A percentile compares a stretch with the other conserved stretches of the same genome.
Conservation (phyloP, 2,113 vertebrate species). For the Galbula dea region DNA sequence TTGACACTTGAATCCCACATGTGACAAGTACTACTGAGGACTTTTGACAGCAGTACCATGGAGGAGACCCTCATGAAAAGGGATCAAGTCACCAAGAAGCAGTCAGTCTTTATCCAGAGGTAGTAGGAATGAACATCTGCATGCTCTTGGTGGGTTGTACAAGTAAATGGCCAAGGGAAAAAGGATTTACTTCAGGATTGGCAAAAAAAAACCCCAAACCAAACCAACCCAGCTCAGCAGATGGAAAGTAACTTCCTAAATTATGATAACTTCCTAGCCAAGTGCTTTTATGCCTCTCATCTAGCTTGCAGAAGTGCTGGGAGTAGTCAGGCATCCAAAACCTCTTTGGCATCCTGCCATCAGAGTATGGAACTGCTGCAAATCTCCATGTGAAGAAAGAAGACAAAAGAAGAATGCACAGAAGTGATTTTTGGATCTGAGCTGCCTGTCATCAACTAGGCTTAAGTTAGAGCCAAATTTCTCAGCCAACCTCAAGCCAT, state of each 20-base stretch:
- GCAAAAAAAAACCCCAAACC: too few species aligned
- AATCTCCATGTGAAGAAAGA: background rate
- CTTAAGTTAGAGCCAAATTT: background rate
- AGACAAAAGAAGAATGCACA: background rate
- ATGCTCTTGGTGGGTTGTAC: background rate
- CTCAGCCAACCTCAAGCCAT: background rate
- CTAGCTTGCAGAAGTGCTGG: background rate
- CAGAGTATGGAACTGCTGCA: background rate
- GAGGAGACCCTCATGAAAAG: background rate
- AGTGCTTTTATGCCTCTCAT: background rate
- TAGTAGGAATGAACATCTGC: background rate
- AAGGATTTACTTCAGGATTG: background rate
- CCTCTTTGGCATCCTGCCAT: background rate
- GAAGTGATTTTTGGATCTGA: background rate
- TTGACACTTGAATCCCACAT: background rate
- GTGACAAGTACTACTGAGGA: background rate
- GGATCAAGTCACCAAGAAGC: background rate
- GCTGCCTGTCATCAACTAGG: background rate
- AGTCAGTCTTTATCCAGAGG: background rate
- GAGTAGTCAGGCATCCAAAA: background rate
- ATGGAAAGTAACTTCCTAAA: background rate
- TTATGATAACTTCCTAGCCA: background rate
- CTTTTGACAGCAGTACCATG: background rate
- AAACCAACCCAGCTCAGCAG: background rate
- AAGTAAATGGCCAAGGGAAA: background rate